Percentiles rank a stretch among this genome's conserved stretches.
These are phyloP conservation scores for Zosterops hypoxanthus DNA, from an alignment of 2,113 vertebrate species.

Conservation along the genomic window DNA sequence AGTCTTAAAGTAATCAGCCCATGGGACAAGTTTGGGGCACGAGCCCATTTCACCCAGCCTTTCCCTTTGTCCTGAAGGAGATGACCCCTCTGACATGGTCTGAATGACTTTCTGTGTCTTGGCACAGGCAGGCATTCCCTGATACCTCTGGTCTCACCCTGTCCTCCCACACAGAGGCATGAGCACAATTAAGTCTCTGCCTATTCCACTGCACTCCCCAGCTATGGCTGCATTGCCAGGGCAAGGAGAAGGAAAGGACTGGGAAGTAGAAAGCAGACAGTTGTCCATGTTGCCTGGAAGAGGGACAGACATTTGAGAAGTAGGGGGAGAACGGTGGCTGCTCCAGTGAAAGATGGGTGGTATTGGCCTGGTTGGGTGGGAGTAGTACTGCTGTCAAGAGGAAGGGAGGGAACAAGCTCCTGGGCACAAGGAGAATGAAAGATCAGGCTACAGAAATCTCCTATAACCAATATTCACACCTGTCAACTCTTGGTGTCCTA, in stretches of 20 bases:
- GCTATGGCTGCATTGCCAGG: not conserved
- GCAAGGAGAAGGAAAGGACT: not conserved
- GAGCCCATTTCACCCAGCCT: not conserved
- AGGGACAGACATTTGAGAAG: not conserved
- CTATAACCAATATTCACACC: fast-evolving
- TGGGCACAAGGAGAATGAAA: not conserved
- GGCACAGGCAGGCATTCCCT: not conserved
- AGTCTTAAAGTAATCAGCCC: not conserved
- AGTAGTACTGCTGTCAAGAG: not conserved
- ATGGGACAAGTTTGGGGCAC: not conserved
- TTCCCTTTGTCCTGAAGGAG: not conserved
- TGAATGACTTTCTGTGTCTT: slow-evolving; percentile 1
- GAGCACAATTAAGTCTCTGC: not conserved
- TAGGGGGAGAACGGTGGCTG: not conserved
- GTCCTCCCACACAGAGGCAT: not conserved
- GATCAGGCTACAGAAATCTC: not conserved
- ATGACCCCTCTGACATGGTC: not conserved
- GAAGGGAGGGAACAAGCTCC: not conserved
- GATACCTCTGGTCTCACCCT: not conserved
- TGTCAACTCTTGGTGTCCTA: not conserved
- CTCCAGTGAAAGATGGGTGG: not conserved
- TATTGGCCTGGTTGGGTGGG: not conserved
- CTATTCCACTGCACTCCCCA: not conserved
- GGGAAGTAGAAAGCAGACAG: not conserved
- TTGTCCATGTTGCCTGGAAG: not conserved